These are phyloP conservation scores for Heliconius melpomene DNA, from an alignment of 1,140 invertebrate genomes.

Conservation along the genomic window DNA sequence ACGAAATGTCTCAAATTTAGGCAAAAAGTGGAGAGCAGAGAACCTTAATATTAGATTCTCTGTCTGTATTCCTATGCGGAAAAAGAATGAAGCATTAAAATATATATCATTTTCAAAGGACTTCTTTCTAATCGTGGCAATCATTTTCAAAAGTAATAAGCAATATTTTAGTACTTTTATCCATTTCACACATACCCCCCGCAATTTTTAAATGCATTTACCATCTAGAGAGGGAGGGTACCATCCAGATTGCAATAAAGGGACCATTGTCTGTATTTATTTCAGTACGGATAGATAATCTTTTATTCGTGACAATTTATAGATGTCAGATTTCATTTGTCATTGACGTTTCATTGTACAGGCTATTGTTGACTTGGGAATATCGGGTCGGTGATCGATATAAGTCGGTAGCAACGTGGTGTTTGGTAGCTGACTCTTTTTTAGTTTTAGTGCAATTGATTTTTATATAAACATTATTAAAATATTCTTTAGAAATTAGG, in stretches of 20 bases:
- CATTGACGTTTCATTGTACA: slow-evolving; percentile 57
- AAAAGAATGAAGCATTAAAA: too few species aligned
- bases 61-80: too few species aligned
- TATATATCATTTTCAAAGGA: too few species aligned
- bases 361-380: slow-evolving; percentile 28
- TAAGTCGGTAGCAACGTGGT: not conserved
- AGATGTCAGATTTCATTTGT: slow-evolving; percentile 67
- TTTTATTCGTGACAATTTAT: slow-evolving; percentile 73
- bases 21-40: too few species aligned
- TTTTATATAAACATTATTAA: not conserved
- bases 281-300: slow-evolving; percentile 69
- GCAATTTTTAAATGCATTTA: slow-evolving; percentile 6
- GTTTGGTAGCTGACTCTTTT: slow-evolving; percentile 20
- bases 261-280: slow-evolving; percentile 53
- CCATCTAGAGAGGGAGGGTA: not conserved
- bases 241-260: slow-evolving; percentile 7
- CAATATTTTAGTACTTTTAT: not conserved
- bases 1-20: too few species aligned
- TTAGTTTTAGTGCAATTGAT: not conserved
- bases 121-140: too few species aligned
- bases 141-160: not conserved
- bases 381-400: slow-evolving; percentile 37
- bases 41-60: too few species aligned
- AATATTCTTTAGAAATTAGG: too few species aligned
- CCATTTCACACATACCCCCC: not conserved